Base-by-base conservation (phyloP, 2,113 vertebrate genomes). In the Cettia cetti region DNA sequence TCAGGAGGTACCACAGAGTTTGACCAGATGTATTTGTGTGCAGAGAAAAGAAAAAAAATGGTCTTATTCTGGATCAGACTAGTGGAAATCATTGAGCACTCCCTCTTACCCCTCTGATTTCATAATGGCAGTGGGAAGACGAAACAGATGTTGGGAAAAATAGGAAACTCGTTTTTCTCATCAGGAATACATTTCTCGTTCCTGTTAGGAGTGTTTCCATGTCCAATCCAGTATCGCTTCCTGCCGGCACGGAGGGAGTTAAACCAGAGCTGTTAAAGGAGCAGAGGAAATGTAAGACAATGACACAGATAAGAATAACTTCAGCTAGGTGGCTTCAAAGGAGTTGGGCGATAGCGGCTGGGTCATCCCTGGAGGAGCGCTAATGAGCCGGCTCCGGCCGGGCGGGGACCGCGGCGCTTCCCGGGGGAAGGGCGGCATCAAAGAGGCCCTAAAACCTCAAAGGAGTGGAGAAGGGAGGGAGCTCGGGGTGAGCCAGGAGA, bases 211-310 rank as follows among this genome's bases (percentile, higher is more conserved):
- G n/a, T 15, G 26, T 59, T 83, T 86, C 64, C 76, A 22, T 26
- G 6, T 56, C 87, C 78, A 31, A 10, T 35, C 53, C 61, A 13
- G 3, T 33, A 27, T 50, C 31, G 23, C 39, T 89, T 85, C 79
- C 94, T 86, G 52, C 44, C 11, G 21, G 86, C 56, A 13, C 1
- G 33, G 59, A 70, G 28, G 31, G 82, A 68, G 89, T 94, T 95
- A 95, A 94, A 75, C 15, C 63, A 44, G 84, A 90, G 64, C 2
- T 86, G 91, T 37, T 63, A 40, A 76, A 92, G 72, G 60, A 68
- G 86, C 56, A 33, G 66, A 94, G 95, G 92, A 96, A 92, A 91
- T 78, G 91, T 91, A 84, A 91, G 87, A 78, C 91, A 94, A 40
- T 82, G 83, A 30, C 80, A 81, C 45, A 49, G 94, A 95, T 91